Conservation (phyloP, 1,140 invertebrate genomes). For the Laupala kohalensis region DNA sequence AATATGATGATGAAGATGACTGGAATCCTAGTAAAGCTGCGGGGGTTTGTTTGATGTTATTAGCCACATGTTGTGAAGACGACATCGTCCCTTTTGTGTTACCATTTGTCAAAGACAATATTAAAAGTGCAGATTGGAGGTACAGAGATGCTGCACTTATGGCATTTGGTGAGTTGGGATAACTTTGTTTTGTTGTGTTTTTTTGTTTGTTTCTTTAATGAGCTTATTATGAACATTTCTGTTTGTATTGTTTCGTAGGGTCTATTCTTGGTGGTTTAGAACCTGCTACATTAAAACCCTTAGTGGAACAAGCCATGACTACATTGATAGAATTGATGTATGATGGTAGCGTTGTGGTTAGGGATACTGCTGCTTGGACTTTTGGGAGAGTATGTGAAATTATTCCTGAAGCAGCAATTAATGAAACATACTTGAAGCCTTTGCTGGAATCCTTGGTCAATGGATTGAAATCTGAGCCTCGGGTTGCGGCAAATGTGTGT, state of each 20-base stretch:
- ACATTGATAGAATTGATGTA: slow-evolving; percentile 89
- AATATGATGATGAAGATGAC: slow-evolving; percentile 92
- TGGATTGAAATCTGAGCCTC: slow-evolving; percentile 79
- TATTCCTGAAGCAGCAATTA: slow-evolving; percentile 91
- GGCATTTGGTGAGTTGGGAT: slow-evolving; percentile 69
- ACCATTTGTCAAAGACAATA: slow-evolving; percentile 94
- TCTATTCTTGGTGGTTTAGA: slow-evolving; percentile 93
- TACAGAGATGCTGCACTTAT: slow-evolving; percentile 94
- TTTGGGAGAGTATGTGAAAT: slow-evolving; percentile 96
- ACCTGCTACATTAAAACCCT: slow-evolving; percentile 67
- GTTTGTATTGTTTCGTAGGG: slow-evolving; percentile 28
- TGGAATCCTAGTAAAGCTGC: slow-evolving; percentile 99
- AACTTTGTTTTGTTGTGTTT: background rate
- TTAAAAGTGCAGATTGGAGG: slow-evolving; percentile 87
- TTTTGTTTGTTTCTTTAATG: slow-evolving; percentile 6
- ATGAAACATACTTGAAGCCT: slow-evolving; percentile 67
- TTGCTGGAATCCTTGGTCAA: slow-evolving; percentile 80
- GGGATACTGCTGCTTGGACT: slow-evolving; percentile 97
- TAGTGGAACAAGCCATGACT: slow-evolving; percentile 93
- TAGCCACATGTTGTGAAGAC: slow-evolving; percentile 94
- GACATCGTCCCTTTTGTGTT: slow-evolving; percentile 90
- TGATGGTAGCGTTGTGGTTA: slow-evolving; percentile 80
- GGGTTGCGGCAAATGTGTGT: slow-evolving; percentile 97
- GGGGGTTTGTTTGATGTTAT: slow-evolving; percentile 96
- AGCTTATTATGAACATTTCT: background rate